A percentile compares a stretch with the other conserved stretches of the same genome.
Conservation (phyloP, 92 coral and sea anemone genomes). For the Epizoanthus stellaris region DNA sequence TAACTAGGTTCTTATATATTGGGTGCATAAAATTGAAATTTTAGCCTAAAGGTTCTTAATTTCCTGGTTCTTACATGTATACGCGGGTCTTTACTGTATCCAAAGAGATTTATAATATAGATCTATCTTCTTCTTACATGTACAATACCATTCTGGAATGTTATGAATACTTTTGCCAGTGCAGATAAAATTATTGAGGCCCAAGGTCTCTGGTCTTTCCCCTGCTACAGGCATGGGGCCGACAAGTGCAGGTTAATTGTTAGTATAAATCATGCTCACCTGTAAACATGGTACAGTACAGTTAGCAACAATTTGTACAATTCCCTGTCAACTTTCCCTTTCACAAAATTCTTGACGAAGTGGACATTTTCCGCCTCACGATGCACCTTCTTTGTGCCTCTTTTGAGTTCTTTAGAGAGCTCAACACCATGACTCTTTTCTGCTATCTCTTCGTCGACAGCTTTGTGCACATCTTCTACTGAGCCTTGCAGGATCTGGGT, state of each 20-base stretch:
- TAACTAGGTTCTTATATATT: too few species aligned
- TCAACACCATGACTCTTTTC: conserved; percentile 70
- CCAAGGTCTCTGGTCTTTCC: too few species aligned
- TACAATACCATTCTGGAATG: too few species aligned
- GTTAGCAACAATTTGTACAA: conserved; percentile 87
- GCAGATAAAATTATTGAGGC: too few species aligned
- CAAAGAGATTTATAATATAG: too few species aligned
- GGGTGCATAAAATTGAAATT: too few species aligned
- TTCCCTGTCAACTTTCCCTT: conserved; percentile 82
- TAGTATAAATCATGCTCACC: conserved; percentile 48
- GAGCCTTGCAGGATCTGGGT: conserved; percentile 78
- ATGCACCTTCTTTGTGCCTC: conserved; percentile 81
- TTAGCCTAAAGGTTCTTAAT: too few species aligned
- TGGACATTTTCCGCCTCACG: conserved; percentile 87
- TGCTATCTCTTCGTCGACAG: conserved; percentile 62
- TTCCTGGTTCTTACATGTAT: too few species aligned
- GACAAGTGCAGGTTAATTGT: background rate
- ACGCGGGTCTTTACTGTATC: too few species aligned
- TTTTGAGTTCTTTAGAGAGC: conserved; percentile 86
- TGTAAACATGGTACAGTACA: conserved; percentile 91
- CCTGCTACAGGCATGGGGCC: too few species aligned
- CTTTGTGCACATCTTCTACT: conserved; percentile 50
- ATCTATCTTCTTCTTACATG: too few species aligned
- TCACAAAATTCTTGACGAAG: conserved; percentile 83
- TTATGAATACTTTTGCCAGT: too few species aligned